A percentile compares a stretch with the other conserved stretches of the same genome.
Evolutionary conservation across 2,113 vertebrate genomes (phyloP).

Genomic region (Phylloscopus trochiloides): DNA sequence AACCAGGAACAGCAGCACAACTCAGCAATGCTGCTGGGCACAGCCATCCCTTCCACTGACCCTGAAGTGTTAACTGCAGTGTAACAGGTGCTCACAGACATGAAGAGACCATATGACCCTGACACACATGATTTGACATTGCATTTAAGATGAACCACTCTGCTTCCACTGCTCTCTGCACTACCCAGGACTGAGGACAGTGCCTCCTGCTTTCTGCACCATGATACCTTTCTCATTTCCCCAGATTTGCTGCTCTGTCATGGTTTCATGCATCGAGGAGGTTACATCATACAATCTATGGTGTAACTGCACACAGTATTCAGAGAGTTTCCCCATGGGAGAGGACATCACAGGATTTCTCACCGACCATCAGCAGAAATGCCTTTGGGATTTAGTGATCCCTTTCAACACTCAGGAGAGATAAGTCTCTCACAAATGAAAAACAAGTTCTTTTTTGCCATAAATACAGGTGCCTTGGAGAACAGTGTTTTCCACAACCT

Average conservation of each 20-base stretch:
- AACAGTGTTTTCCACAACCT: neutral
- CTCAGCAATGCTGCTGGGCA: neutral
- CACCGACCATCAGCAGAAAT: neutral
- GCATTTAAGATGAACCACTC: neutral
- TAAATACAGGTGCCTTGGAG: neutral
- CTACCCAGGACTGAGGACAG: no score
- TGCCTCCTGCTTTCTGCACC: neutral
- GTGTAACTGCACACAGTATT: neutral
- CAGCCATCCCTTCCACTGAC: no score
- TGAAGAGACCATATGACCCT: accelerated
- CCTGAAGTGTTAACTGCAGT: accelerated
- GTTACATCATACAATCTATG: accelerated
- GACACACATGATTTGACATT: accelerated
- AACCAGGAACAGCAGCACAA: accelerated
- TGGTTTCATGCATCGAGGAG: neutral
- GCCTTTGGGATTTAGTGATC: neutral
- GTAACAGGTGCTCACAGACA: neutral
- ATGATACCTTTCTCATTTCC: neutral
- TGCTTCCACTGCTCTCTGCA: accelerated
- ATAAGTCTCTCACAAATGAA: neutral
- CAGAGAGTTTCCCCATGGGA: neutral
- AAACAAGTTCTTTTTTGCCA: neutral
- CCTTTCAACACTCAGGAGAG: neutral
- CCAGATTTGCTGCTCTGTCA: accelerated
- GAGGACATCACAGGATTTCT: neutral